Evolutionary conservation across 2,113 vertebrate genomes (phyloP), one percentile per base, ranked within the genome.

Genomic region (Aldabrachelys gigantea): DNA sequence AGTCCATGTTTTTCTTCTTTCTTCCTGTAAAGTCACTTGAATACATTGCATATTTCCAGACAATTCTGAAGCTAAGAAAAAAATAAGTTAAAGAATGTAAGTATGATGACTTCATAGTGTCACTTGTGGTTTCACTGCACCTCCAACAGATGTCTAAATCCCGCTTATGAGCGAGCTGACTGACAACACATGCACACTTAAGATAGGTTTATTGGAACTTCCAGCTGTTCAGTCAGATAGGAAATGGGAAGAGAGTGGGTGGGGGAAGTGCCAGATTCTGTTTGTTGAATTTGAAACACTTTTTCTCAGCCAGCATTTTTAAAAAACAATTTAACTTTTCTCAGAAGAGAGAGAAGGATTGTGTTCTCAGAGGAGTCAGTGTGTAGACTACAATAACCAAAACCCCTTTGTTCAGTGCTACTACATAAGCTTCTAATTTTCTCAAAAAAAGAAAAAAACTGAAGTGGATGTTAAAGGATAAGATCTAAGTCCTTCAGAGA

Each of bases 21-120:
- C n/a, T 81, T 86, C 50, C 47, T 89, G 14, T 19, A 10, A 80
- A 92, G 27, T 50, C 65, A 5, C 87, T 95, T 0, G 0, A 92
- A 93, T 84, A 56, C 59, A 85, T 38, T 35, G 93, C 83, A 92
- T 49, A 10, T 89, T 96, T 90, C 89, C 86, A 90, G 91, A 90
- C 69, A 89, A 92, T 54, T 91, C 69, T 85, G 84, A 85, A n/a
- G 27, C 29, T 80, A 38, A 84, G 56, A 96, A 93, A 6, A 93
- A 91, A 91, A 41, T 41, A 95, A 97, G 17, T 56, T 76, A 35
- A 22, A 54, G 57, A 75, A 7, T 49, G 69, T 84, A 92, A 87
- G 81, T 25, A 19, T 50, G 56, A 95, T 91, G 65, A n/a, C 84
- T 95, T 94, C 80, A 81, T 59, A 19, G 50, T 2, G 1, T 83